A percentile compares a stretch with the other conserved stretches of the same genome.
Conservation (phyloP, 2,797 vertebrate species). For the Ctenopoma kingsleyae region DNA sequence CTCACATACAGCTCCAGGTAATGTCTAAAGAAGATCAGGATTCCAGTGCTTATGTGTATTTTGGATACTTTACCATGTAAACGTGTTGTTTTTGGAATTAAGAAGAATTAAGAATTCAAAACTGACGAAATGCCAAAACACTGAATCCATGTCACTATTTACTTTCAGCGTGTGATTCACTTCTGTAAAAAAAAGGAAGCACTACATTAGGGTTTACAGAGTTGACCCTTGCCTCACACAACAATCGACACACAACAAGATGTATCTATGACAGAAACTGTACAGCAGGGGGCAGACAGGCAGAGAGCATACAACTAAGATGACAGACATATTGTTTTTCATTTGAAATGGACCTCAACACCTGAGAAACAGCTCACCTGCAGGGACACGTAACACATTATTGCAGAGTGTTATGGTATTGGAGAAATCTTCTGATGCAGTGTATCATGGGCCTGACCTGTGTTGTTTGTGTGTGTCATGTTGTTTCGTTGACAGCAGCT, state of each 20-base stretch:
- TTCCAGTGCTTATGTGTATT: no score
- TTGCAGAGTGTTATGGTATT: background rate
- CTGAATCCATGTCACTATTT: background rate
- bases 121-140: background rate
- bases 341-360: background rate
- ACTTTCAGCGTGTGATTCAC: background rate
- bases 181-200: background rate
- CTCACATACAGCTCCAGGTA: no score
- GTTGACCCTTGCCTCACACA: background rate
- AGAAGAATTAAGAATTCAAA: background rate
- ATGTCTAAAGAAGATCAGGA: no score
- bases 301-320: background rate
- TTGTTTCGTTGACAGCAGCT: slow-evolving; percentile 21
- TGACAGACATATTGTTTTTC: background rate
- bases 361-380: background rate
- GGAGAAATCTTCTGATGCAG: slow-evolving; percentile 24
- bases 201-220: background rate
- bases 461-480: slow-evolving; percentile 4
- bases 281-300: slow-evolving; percentile 43
- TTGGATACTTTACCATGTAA: background rate
- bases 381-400: background rate
- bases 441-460: slow-evolving; percentile 12
- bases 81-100: background rate
- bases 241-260: no score
- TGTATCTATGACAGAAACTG: slow-evolving; percentile 14